Percentiles rank a stretch among this genome's conserved stretches.
Conservation (phyloP, 2,888 invertebrate genomes). For the Choreutis nemorana region DNA sequence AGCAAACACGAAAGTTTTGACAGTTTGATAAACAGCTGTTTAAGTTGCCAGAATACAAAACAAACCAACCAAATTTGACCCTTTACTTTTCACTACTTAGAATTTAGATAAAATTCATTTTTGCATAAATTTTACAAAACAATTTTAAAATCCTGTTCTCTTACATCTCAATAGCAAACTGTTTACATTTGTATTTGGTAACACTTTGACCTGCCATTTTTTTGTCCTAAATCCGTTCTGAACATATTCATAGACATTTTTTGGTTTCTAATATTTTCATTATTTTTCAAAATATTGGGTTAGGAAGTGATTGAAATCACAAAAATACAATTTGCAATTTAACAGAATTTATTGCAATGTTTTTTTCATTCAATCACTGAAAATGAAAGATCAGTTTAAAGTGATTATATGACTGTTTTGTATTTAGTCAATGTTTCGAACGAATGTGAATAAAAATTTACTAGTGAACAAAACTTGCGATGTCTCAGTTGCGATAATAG, state of each 20-base stretch:
- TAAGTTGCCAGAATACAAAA: not conserved
- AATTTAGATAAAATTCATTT: not conserved
- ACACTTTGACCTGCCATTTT: slow-evolving; percentile 1
- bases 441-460: slow-evolving; percentile 30
- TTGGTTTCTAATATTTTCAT: no score
- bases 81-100: not conserved
- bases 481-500: slow-evolving; percentile 31
- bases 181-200: not conserved
- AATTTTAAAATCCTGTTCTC: not conserved
- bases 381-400: no score
- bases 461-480: slow-evolving; percentile 36
- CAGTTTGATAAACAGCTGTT: not conserved
- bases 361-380: no score
- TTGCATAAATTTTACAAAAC: not conserved
- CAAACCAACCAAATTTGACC: not conserved
- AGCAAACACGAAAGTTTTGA: not conserved
- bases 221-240: slow-evolving; percentile 13
- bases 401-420: not conserved
- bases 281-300: no score
- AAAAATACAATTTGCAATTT: no score
- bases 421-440: slow-evolving; percentile 19
- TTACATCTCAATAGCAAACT: not conserved
- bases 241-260: no score
- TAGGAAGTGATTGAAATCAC: no score
- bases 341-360: no score